Conservation (phyloP, 2,113 vertebrate genomes). For the Machaerirhynchus nigripectus region DNA sequence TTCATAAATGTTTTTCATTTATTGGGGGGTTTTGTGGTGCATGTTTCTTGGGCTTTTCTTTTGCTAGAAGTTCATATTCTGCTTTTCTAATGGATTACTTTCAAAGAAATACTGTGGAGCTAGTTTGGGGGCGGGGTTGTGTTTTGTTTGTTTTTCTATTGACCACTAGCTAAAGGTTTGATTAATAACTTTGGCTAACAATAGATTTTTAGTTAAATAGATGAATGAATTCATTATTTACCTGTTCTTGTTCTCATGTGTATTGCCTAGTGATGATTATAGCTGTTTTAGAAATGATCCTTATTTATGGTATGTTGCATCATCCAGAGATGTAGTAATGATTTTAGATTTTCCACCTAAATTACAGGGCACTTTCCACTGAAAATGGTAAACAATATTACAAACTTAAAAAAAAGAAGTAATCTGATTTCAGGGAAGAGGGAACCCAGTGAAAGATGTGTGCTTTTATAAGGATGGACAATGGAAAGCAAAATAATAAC, state of each 20-base stretch:
- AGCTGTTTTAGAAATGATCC: conserved; percentile 73
- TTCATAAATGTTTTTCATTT: neutral
- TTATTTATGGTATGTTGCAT: conserved; percentile 75
- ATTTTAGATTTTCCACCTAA: conserved; percentile 82
- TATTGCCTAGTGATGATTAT: conserved; percentile 70
- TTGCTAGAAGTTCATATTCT: conserved; percentile 31
- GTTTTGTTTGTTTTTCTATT: conserved; percentile 59
- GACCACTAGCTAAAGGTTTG: conserved; percentile 69
- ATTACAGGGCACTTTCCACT: conserved; percentile 82
- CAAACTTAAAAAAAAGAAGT: conserved; percentile 79
- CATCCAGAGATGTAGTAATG: conserved; percentile 77
- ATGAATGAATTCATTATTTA: conserved; percentile 77
- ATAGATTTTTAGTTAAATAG: conserved; percentile 75
- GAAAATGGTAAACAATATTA: conserved; percentile 87
- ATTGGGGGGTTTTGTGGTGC: neutral
- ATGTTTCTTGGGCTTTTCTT: neutral
- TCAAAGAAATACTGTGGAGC: conserved; percentile 29
- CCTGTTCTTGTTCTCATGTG: conserved; percentile 66
- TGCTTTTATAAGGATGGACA: conserved; percentile 96
- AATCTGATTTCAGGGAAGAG: conserved; percentile 90
- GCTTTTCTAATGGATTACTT: conserved; percentile 53
- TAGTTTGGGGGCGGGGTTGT: neutral
- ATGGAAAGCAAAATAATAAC: conserved; percentile 99
- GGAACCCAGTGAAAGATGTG: conserved; percentile 92
- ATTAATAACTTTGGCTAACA: conserved; percentile 75